Conservation (phyloP, 2,113 vertebrate species). For the Odontophorus gujanensis region DNA sequence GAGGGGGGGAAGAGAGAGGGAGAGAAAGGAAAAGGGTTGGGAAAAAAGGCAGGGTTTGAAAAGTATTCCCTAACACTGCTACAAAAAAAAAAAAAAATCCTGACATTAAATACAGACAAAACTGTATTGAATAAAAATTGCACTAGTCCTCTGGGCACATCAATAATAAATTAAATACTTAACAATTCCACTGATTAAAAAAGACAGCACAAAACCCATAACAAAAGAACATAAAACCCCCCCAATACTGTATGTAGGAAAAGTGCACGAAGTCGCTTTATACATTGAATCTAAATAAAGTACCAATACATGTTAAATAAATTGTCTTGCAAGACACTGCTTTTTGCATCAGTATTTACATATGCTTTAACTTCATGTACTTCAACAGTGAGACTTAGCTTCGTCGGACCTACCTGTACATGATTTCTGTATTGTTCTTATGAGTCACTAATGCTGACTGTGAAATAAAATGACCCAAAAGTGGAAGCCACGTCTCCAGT, state of each 20-base stretch:
- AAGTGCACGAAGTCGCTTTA: constrained; percentile 86
- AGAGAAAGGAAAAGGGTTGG: constrained; percentile 12
- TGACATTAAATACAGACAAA: constrained; percentile 77
- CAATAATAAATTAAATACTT: constrained; percentile 80
- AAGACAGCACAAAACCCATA: constrained; percentile 69
- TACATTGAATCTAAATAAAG: constrained; percentile 73
- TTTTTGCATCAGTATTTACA: constrained; percentile 54
- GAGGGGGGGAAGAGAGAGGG: rapidly evolving
- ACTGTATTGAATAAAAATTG: constrained; percentile 75
- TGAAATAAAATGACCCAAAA: neutral
- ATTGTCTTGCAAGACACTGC: constrained; percentile 38
- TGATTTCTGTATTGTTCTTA: neutral
- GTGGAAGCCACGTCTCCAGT: neutral
- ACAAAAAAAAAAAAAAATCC: constrained; percentile 53
- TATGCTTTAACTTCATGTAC: neutral
- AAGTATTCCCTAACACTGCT: constrained; percentile 77
- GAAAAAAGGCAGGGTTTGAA: neutral
- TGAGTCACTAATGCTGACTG: neutral
- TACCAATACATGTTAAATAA: constrained; percentile 73
- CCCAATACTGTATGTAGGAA: constrained; percentile 78
- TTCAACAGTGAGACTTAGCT: neutral
- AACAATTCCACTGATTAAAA: constrained; percentile 67
- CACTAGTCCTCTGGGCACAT: constrained; percentile 83
- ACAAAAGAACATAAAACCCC: constrained; percentile 63
- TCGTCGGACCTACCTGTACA: neutral